Base-by-base conservation (phyloP, 2,113 vertebrate genomes). In the Cepphus grylle region DNA sequence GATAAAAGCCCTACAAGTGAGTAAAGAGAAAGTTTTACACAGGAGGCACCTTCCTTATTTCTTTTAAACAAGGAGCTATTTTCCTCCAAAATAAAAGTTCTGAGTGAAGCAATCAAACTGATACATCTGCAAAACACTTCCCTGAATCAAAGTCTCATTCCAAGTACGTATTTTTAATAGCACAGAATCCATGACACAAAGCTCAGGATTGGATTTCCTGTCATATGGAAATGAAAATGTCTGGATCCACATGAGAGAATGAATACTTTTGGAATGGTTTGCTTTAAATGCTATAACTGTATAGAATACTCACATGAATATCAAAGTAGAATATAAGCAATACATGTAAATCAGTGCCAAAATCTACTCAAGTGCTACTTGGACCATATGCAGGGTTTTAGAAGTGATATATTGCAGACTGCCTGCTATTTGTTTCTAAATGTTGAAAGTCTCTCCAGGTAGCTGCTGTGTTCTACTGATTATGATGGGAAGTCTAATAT, bases 61-160 rank as follows among this genome's bases (percentile, higher is more conserved):
- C 63, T 53, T 73, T 87, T 56, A 92, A 96, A 74, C 43, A 72
- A 43, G 40, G 22, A 88, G n/a, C 14, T 70, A 15, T 70, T 88
- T 90, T 90, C 61, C 59, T 58, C 38, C 45, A 78, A 81, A 96
- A 72, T 71, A 38, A 40, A 79, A 89, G 65, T 62, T 81, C 63
- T 47, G n/a, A 91, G 65, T 36, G 71, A 94, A 95, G 65, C 69
- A 96, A 86, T 92, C 72, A 72, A 80, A 69, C 38, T n/a, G 71
- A 67, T 59, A 5, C 1, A 67, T 21, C 77, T 66, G 26, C 17
- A 89, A 50, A 77, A 70, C 34, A 17, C 27, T 43, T 50, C 36
- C 47, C 40, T n/a, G 32, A 88, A 69, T 62, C 23, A 16, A 83
- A 62, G 79, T 26, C 5, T 19, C 45, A 17, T 56, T 82, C 32